Evolutionary conservation across 2,888 invertebrate genomes (phyloP).

Genomic region (Melieria omissa): DNA sequence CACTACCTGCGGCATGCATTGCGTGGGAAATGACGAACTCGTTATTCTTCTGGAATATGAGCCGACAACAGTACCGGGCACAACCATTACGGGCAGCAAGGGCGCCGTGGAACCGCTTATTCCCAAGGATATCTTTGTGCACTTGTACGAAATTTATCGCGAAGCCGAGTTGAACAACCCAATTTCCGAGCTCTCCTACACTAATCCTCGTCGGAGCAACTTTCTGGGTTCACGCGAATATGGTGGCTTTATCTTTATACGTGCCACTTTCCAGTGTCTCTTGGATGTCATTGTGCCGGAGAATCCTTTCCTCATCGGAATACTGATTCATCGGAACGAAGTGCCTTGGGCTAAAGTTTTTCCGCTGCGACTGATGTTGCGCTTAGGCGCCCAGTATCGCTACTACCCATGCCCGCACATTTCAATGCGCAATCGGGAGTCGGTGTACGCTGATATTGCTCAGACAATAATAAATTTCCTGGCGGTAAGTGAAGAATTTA

Average conservation of each 20-base stretch:
- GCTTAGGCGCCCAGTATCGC: slow-evolving; percentile 85
- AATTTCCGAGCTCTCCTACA: slow-evolving; percentile 77
- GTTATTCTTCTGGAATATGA: slow-evolving; percentile 79
- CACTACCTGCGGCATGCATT: slow-evolving; percentile 79
- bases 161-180: slow-evolving; percentile 75
- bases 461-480: slow-evolving; percentile 89
- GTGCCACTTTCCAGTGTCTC: slow-evolving; percentile 83
- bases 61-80: slow-evolving; percentile 67
- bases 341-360: slow-evolving; percentile 78
- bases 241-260: slow-evolving; percentile 84
- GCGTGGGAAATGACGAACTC: slow-evolving; percentile 86
- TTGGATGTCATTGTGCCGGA: slow-evolving; percentile 79
- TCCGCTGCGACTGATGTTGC: slow-evolving; percentile 77
- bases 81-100: slow-evolving; percentile 15
- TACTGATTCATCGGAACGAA: slow-evolving; percentile 78
- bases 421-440: slow-evolving; percentile 79
- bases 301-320: slow-evolving; percentile 80
- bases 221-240: slow-evolving; percentile 79
- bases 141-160: slow-evolving; percentile 78
- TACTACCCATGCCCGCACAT: slow-evolving; percentile 88
- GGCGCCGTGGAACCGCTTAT: slow-evolving; percentile 51
- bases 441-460: slow-evolving; percentile 86
- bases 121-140: slow-evolving; percentile 80
- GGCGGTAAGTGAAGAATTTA: slow-evolving; percentile 68
- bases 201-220: slow-evolving; percentile 68